Conservation (phyloP, 2,888 invertebrate genomes). For the Actias luna region DNA sequence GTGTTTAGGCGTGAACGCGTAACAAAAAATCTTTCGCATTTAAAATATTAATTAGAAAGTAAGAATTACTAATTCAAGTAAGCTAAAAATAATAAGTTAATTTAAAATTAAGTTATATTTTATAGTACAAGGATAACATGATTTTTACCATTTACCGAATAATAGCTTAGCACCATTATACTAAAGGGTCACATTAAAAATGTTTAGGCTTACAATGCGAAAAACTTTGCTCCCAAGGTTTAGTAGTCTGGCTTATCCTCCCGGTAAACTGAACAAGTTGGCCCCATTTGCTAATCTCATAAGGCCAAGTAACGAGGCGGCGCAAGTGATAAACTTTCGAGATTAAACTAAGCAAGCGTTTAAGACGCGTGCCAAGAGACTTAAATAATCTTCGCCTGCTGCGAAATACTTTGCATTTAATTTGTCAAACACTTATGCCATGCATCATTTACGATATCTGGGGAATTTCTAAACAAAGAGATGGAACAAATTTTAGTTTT, state of each 20-base stretch:
- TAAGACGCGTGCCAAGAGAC: conserved; percentile 16
- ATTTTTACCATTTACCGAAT: not conserved
- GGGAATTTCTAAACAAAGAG: not conserved
- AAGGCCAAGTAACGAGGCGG: conserved; percentile 62
- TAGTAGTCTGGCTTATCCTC: conserved; percentile 62
- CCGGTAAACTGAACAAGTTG: conserved; percentile 71
- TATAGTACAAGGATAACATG: too few relatives aligned
- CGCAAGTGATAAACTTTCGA: conserved; percentile 60
- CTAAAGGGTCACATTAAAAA: conserved; percentile 29
- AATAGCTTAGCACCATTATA: conserved; percentile 27
- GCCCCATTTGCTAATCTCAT: conserved; percentile 72
- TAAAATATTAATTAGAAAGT: too few relatives aligned
- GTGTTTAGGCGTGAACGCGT: too few relatives aligned
- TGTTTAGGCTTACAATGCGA: conserved; percentile 43
- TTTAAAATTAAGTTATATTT: too few relatives aligned
- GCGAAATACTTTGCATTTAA: conserved; percentile 13
- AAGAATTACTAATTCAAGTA: too few relatives aligned
- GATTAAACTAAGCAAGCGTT: conserved; percentile 22
- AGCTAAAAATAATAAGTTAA: too few relatives aligned
- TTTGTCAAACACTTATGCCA: not conserved
- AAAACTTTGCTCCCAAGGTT: conserved; percentile 54
- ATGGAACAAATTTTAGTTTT: too few relatives aligned
- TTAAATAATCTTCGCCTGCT: conserved; percentile 12
- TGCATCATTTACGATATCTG: not conserved
- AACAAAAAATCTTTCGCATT: too few relatives aligned